These are phyloP conservation scores for Musca domestica DNA, from an alignment of 1,140 invertebrate species.

Conservation along the genomic window DNA sequence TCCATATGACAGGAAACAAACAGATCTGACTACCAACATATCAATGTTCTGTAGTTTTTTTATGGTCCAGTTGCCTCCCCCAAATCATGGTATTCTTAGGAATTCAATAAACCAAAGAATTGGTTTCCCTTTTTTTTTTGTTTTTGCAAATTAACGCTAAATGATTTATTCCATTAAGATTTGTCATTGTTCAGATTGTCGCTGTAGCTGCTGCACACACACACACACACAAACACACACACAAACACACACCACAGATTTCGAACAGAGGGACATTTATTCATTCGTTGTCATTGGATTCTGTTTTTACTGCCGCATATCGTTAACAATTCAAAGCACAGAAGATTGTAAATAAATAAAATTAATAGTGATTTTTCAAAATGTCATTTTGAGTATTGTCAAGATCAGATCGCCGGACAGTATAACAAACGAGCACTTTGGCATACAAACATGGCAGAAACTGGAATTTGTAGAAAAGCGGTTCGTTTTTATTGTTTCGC, in stretches of 20 bases:
- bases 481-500: background rate
- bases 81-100: background rate
- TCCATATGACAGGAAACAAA: background rate
- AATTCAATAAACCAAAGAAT: background rate
- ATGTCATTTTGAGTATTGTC: slow-evolving; percentile 19
- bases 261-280: too few relatives aligned
- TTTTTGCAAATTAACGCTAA: slow-evolving; percentile 12
- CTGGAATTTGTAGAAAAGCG: slow-evolving; percentile 1
- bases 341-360: slow-evolving; percentile 12
- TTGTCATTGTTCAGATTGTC: slow-evolving; percentile 3
- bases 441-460: too few relatives aligned
- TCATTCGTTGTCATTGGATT: background rate
- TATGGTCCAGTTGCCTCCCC: background rate
- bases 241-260: too few relatives aligned
- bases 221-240: too few relatives aligned
- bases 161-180: slow-evolving; percentile 17
- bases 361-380: slow-evolving; percentile 22
- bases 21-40: background rate
- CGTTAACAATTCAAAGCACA: background rate
- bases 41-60: background rate
- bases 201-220: too few relatives aligned
- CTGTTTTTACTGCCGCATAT: background rate
- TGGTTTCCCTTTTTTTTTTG: too few relatives aligned
- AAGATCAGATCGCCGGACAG: slow-evolving; percentile 13
- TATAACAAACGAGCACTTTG: background rate